phyloP scores from a whole-genome alignment of 2,797 vertebrate species.

The Margarornis squamiger region DNA sequence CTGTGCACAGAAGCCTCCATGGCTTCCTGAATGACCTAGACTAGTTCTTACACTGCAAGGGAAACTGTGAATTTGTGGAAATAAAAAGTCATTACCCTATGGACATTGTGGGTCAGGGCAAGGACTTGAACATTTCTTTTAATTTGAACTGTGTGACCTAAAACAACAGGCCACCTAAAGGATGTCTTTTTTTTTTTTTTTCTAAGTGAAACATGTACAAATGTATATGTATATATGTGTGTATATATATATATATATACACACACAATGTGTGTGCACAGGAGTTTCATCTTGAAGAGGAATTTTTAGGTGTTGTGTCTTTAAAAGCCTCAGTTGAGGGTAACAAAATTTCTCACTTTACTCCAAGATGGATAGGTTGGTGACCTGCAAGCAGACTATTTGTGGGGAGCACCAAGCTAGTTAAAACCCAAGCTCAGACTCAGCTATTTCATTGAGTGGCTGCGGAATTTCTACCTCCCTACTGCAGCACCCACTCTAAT shows the following conservation, averaged over 20 bases:
- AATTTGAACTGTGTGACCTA: background rate
- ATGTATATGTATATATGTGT: too few species aligned
- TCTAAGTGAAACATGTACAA: background rate
- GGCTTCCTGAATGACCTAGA: background rate
- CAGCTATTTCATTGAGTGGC: background rate
- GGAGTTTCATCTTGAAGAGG: background rate
- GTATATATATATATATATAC: accelerated
- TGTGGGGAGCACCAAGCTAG: accelerated
- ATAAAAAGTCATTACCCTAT: background rate
- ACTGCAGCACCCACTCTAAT: accelerated
- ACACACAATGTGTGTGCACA: accelerated
- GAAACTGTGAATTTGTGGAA: background rate
- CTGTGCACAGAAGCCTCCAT: background rate
- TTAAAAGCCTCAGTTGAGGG: background rate
- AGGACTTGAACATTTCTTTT: background rate
- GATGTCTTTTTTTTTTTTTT: background rate
- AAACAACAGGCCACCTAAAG: background rate
- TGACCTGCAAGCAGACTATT: accelerated
- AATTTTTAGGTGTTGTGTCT: background rate
- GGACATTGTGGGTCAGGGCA: background rate
- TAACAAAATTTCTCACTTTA: background rate
- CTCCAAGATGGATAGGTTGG: background rate
- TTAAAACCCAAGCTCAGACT: background rate
- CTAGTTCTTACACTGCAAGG: background rate
- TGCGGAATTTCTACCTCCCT: background rate